These are phyloP conservation scores for Herpetotheres cachinnans DNA, from an alignment of 2,113 vertebrate species.

Conservation along the genomic window DNA sequence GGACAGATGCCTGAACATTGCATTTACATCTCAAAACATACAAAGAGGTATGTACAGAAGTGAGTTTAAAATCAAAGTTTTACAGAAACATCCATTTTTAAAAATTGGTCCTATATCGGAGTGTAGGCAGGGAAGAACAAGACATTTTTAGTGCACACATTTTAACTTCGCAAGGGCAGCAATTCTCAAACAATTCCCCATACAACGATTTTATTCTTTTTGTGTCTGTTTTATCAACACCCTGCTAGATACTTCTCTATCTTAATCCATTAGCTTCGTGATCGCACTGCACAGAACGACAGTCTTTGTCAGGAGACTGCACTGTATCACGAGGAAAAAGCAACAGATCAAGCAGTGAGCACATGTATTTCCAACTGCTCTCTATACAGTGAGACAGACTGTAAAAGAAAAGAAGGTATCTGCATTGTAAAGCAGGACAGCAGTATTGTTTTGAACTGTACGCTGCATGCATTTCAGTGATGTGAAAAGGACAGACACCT, in stretches of 20 bases:
- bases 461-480: accelerated
- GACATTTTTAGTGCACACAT: background rate
- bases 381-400: background rate
- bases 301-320: background rate
- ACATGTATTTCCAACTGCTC: background rate
- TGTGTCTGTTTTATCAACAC: background rate
- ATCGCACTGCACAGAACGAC: accelerated
- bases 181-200: background rate
- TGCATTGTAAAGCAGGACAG: background rate
- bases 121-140: background rate
- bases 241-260: background rate
- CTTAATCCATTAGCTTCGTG: background rate
- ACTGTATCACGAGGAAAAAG: background rate
- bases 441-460: background rate
- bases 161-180: background rate
- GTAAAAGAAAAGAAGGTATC: background rate
- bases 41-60: accelerated
- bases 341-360: background rate
- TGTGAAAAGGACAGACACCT: background rate
- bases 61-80: background rate
- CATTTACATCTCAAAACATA: background rate
- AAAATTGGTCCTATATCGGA: accelerated
- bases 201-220: background rate
- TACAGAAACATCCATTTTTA: background rate
- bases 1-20: background rate